Evolutionary conservation across 2,113 vertebrate genomes (phyloP), one percentile per base, ranked within the genome.

Genomic region (Neolamprologus modestus): DNA sequence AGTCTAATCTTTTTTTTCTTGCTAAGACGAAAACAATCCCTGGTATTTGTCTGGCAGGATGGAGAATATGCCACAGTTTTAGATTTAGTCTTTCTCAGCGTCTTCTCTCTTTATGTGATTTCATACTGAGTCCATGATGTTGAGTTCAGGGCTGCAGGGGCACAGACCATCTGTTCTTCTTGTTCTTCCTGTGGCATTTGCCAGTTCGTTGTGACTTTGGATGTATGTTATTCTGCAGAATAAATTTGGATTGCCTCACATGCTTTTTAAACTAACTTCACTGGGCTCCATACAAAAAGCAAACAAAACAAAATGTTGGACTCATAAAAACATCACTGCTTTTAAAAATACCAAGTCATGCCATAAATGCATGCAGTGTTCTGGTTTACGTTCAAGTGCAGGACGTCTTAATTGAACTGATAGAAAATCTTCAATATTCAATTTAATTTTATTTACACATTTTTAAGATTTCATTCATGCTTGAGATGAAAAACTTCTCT

Each of bases 391-490:
- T 76, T 76, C 40, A 45, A 73, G 21, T 42, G 37, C 1, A 26
- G 37, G 21, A 16, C 40, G 0, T 73, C 5, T 45, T 28, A 73
- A 45, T 28, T 47, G 40, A 73, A 1, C 8, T 17, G 3, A 17
- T 42, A 71, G 66, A 6, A 73, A 17, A 45, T 28, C 4, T 45
- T 40, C 66, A 45, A 17, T 9, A 0, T 42, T 35, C 9, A 63
- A 42, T 35, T 35, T 2, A 0, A 33, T 63, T 63, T 63, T 16
- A 47, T 47, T 47, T 47, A 47, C 0, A 47, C 6, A 45, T 16
- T 45, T 81, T 81, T 78, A 40, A 53, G 21, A 24, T 47, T 73
- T 73, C 13, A 47, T 1, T 73, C 40, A 73, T 28, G 13, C 9
- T 45, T 1, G 68, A 47, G 14, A 47, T 73, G 40, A 47, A 47